Conservation (phyloP, 2,113 vertebrate species). For the Erythrocebus patas region DNA sequence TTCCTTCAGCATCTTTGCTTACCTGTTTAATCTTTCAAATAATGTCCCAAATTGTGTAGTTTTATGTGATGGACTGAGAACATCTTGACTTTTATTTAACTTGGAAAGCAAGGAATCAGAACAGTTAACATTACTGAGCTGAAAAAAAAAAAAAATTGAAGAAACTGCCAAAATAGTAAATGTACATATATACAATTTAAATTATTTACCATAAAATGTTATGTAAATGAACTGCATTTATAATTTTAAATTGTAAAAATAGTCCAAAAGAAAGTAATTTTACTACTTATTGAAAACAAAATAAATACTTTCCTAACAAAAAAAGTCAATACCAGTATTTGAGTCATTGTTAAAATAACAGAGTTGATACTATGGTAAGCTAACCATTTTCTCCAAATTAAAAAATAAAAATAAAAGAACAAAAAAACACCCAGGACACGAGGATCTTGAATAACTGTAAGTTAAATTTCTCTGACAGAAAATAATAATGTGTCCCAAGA, state of each 20-base stretch:
- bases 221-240: not conserved
- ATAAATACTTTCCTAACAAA: not conserved
- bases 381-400: not conserved
- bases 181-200: not conserved
- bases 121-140: constrained; percentile 74
- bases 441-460: not conserved
- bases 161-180: constrained; percentile 66
- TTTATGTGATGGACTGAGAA: constrained; percentile 62
- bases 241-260: not conserved
- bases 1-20: constrained; percentile 46
- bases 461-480: not conserved
- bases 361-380: not conserved
- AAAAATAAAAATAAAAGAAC: not conserved
- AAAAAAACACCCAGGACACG: not conserved
- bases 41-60: constrained; percentile 74
- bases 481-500: not conserved
- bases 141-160: constrained; percentile 77
- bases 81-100: constrained; percentile 39
- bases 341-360: not conserved
- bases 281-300: constrained; percentile 10
- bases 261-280: constrained; percentile 18
- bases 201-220: not conserved
- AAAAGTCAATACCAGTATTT: not conserved
- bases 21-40: constrained; percentile 74
- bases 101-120: constrained; percentile 73